Conservation (phyloP, 2,888 invertebrate species). For the Nezara viridula region DNA sequence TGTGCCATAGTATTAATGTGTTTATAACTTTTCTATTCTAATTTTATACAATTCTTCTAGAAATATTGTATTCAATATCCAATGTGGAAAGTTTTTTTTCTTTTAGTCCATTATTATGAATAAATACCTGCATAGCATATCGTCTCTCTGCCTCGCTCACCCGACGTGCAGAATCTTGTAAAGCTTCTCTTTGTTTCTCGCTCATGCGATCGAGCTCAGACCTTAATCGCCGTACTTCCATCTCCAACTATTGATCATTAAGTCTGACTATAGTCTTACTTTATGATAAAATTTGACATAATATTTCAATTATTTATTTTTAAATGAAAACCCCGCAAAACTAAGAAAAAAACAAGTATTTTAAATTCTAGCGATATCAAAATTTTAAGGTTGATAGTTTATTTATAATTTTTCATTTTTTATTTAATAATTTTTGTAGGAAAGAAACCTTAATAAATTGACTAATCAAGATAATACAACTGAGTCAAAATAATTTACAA, state of each 20-base stretch:
- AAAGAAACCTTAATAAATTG: background rate
- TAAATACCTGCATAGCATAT: conserved; percentile 65
- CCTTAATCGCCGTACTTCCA: conserved; percentile 81
- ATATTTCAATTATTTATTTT: background rate
- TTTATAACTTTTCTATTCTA: background rate
- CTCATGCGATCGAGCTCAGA: conserved; percentile 85
- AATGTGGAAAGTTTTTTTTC: background rate
- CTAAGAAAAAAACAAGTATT: background rate
- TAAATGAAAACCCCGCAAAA: background rate
- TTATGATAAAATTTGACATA: background rate
- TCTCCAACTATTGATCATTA: conserved; percentile 74
- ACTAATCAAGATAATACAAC: background rate
- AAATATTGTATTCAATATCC: background rate
- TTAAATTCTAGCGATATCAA: background rate
- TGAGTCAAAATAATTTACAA: background rate
- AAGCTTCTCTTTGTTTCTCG: conserved; percentile 80
- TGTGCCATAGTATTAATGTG: background rate
- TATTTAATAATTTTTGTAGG: background rate
- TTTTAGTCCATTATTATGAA: background rate
- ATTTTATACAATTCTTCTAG: background rate
- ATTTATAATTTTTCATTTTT: background rate
- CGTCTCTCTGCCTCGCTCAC: conserved; percentile 70
- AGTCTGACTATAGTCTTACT: background rate
- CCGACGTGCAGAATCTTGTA: conserved; percentile 77
- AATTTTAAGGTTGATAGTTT: background rate